phyloP scores from a whole-genome alignment of 2,113 vertebrate species.

The Epinephelus moara region DNA sequence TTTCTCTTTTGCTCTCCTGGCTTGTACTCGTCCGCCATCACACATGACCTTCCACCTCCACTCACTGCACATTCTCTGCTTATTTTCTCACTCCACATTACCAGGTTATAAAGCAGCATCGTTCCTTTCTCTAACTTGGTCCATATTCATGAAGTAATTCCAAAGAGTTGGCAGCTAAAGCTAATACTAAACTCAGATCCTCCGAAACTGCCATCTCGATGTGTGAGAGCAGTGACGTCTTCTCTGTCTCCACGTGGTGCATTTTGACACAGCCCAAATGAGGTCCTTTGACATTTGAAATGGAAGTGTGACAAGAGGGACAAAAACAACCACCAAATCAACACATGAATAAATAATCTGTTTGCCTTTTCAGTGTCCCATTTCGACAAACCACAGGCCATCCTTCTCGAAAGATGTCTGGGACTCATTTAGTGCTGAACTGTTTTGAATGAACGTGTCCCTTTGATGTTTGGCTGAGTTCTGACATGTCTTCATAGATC shows the following conservation, averaged over 20 bases:
- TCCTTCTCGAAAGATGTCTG: constrained; percentile 62
- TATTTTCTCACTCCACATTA: constrained; percentile 25
- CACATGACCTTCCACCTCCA: constrained; percentile 60
- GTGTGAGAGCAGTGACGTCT: constrained; percentile 1
- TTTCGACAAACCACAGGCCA: constrained; percentile 67
- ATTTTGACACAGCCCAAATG: constrained; percentile 64
- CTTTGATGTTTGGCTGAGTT: constrained; percentile 63
- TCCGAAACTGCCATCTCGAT: constrained; percentile 28
- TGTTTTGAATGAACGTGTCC: constrained; percentile 61
- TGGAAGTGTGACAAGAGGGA: constrained; percentile 73
- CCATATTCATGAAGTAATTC: constrained; percentile 49
- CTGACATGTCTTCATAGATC: constrained; percentile 53
- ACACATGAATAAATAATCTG: constrained; percentile 80
- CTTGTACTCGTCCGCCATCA: constrained; percentile 39
- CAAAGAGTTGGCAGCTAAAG: constrained; percentile 44
- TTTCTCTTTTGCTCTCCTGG: constrained; percentile 61
- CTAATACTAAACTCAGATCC: constrained; percentile 20
- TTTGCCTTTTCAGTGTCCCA: constrained; percentile 74
- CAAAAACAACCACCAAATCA: constrained; percentile 71
- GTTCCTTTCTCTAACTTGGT: constrained; percentile 13
- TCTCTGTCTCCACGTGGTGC: constrained; percentile 28
- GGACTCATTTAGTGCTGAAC: constrained; percentile 65
- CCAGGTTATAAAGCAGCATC: constrained; percentile 30
- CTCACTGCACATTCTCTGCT: constrained; percentile 22
- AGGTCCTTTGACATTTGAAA: constrained; percentile 72